phyloP scores from a whole-genome alignment of 2,888 invertebrate species.

The Lutraria lutraria region DNA sequence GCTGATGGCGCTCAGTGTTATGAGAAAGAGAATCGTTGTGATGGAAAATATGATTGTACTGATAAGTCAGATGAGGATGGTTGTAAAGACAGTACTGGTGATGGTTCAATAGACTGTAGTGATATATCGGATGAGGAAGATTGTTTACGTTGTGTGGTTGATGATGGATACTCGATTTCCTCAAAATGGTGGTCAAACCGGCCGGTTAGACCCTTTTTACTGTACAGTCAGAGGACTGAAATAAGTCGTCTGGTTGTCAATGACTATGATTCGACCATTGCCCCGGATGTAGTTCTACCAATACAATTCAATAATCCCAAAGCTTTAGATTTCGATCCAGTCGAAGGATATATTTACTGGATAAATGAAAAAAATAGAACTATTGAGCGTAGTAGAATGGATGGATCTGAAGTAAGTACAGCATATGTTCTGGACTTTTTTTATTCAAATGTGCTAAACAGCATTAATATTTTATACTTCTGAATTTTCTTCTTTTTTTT shows the following conservation, averaged over 20 bases:
- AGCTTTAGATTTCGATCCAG: slow-evolving; percentile 95
- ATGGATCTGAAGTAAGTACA: slow-evolving; percentile 89
- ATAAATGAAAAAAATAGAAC: slow-evolving; percentile 89
- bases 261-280: slow-evolving; percentile 86
- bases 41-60: slow-evolving; percentile 90
- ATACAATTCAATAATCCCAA: slow-evolving; percentile 94
- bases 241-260: slow-evolving; percentile 74
- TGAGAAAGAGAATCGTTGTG: no score
- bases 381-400: slow-evolving; percentile 93
- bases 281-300: slow-evolving; percentile 91
- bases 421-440: no score
- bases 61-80: slow-evolving; percentile 85
- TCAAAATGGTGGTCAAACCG: slow-evolving; percentile 87
- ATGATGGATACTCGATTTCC: slow-evolving; percentile 74
- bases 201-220: slow-evolving; percentile 88
- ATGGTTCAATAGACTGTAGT: slow-evolving; percentile 80
- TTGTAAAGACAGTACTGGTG: slow-evolving; percentile 79
- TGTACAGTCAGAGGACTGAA: slow-evolving; percentile 82
- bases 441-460: no score
- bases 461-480: no score
- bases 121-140: slow-evolving; percentile 72
- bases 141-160: slow-evolving; percentile 39
- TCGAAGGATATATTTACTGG: slow-evolving; percentile 91
- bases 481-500: no score
- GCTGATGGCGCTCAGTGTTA: no score